phyloP scores from a whole-genome alignment of 1,140 invertebrate species.

The Hycleus cichorii region DNA sequence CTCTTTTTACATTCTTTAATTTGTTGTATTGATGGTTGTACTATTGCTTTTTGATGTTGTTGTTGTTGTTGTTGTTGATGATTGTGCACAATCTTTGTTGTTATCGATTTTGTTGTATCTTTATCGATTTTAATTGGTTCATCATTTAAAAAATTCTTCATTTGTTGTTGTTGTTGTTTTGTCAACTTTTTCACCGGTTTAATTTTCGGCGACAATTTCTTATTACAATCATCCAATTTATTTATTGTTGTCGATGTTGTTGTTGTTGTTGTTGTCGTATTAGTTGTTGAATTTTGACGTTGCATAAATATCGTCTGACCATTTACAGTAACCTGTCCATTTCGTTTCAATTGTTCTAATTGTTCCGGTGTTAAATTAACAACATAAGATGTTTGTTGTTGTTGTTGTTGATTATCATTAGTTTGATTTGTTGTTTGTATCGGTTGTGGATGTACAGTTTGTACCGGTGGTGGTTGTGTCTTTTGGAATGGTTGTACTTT shows the following conservation, averaged over 20 bases:
- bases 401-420: slow-evolving; percentile 12
- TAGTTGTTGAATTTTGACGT: slow-evolving; percentile 25
- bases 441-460: slow-evolving; percentile 34
- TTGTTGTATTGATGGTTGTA: slow-evolving; percentile 23
- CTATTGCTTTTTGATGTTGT: slow-evolving; percentile 25
- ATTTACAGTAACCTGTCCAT: slow-evolving; percentile 40
- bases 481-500: slow-evolving; percentile 38
- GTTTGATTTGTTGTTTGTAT: slow-evolving; percentile 16
- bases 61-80: slow-evolving; percentile 29
- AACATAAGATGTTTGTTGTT: slow-evolving; percentile 37
- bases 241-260: not conserved
- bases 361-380: slow-evolving; percentile 41
- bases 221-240: slow-evolving; percentile 25
- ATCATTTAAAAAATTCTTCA: slow-evolving; percentile 24
- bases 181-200: slow-evolving; percentile 33
- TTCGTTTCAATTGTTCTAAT: slow-evolving; percentile 38
- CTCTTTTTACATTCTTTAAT: slow-evolving; percentile 18
- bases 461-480: slow-evolving; percentile 34
- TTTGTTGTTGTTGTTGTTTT: slow-evolving; percentile 11
- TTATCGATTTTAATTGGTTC: slow-evolving; percentile 18
- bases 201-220: slow-evolving; percentile 37
- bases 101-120: slow-evolving; percentile 13
- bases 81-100: slow-evolving; percentile 27
- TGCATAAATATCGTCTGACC: slow-evolving; percentile 42
- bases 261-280: slow-evolving; percentile 7